Evolutionary conservation across 2,113 vertebrate genomes (phyloP).

Genomic region (Neogale vison): DNA sequence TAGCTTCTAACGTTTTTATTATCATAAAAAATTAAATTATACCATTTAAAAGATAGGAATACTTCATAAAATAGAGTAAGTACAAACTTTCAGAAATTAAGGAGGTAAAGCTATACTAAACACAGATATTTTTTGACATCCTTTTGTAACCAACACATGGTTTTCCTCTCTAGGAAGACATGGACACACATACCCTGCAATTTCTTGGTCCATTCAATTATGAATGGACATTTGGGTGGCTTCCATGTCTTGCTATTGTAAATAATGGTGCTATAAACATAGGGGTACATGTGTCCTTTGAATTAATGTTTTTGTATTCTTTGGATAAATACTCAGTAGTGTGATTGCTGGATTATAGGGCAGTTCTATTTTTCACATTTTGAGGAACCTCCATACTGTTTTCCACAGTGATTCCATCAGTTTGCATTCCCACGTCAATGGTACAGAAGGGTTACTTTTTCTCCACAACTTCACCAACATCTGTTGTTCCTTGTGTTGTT

Average conservation of each 20-base stretch:
- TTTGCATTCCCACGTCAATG: neutral
- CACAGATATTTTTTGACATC: constrained; percentile 58
- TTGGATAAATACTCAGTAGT: neutral
- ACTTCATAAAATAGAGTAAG: neutral
- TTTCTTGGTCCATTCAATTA: neutral
- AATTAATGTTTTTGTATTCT: neutral
- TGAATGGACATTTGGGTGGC: neutral
- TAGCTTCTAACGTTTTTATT: neutral
- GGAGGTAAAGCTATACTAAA: constrained; percentile 44
- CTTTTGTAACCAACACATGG: constrained; percentile 78
- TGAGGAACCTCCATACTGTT: neutral
- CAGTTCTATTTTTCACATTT: neutral
- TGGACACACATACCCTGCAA: neutral
- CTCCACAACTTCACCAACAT: neutral
- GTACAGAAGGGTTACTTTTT: neutral
- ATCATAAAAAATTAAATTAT: neutral
- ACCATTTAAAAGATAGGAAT: neutral
- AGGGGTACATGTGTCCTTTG: neutral
- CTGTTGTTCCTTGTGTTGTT: neutral
- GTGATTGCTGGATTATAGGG: neutral
- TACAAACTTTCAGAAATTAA: neutral
- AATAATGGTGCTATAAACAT: neutral
- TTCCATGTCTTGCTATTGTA: neutral
- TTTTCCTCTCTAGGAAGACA: constrained; percentile 78
- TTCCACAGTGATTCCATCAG: neutral